phyloP scores from a whole-genome alignment of 2,797 vertebrate species.

The Nannoperca australis region DNA sequence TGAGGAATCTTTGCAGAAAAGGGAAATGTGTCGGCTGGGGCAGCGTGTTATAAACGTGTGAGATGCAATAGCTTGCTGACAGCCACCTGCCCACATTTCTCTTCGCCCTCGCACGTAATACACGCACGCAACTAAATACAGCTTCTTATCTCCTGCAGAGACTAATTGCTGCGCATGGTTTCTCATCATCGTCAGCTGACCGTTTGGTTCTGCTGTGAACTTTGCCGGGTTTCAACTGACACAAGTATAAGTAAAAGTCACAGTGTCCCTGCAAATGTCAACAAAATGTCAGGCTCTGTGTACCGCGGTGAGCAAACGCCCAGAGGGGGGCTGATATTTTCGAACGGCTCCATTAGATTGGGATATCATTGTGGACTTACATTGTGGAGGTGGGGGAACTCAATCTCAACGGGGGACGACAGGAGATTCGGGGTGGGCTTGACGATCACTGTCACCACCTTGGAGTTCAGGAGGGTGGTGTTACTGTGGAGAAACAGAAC shows the following conservation, averaged over 20 bases:
- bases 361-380: conserved; percentile 85
- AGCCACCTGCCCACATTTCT: conserved; percentile 62
- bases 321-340: conserved; percentile 50
- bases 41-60: conserved; percentile 55
- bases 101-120: conserved; percentile 8
- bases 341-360: conserved; percentile 43
- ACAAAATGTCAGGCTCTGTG: conserved; percentile 77
- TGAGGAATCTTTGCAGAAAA: conserved; percentile 58
- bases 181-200: conserved; percentile 37
- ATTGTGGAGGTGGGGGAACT: conserved; percentile 96
- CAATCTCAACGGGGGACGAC: conserved; percentile 92
- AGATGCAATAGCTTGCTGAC: conserved; percentile 74
- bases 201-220: conserved; percentile 50
- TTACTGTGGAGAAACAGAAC: conserved; percentile 85
- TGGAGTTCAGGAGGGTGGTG: conserved; percentile 93
- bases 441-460: conserved; percentile 94
- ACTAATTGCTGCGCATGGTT: conserved; percentile 54
- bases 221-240: conserved; percentile 50
- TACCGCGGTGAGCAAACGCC: conserved; percentile 63
- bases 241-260: conserved; percentile 69
- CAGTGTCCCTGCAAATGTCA: conserved; percentile 78
- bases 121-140: conserved; percentile 60
- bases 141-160: conserved; percentile 41
- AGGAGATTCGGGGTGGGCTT: conserved; percentile 91
- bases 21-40: conserved; percentile 53